Base-by-base conservation (phyloP, 2,888 invertebrate species). In the Epinotia nisella region DNA sequence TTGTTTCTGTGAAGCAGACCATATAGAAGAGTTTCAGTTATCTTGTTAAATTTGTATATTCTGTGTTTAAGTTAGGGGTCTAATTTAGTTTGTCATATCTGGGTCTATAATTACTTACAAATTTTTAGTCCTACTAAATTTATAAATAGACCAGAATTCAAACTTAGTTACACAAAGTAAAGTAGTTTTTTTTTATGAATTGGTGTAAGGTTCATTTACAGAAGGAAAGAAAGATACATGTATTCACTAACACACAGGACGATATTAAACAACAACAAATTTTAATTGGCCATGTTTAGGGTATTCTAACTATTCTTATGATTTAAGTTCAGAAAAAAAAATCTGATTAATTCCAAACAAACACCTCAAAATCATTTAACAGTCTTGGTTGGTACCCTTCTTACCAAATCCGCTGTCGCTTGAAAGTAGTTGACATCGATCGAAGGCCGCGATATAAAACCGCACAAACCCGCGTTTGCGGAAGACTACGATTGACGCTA, bases 401-500 rank as follows among this genome's bases (percentile, higher is more conserved):
- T 5, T 24, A 51, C n/a, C 17, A 29, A 64, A 39, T 39, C 39
- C 55, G 21, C 51, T 19, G 21, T 41, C 17, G 9, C 51, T 17
- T 17, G 17, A 13, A 29, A 35, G 9, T 35, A 9, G 35, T 35
- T 35, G 9, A 35, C 0, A 7, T 3, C 17, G 19, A 60, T 53
- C 17, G 58, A 19, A 60, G 35, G 53, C 51, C 66, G 51, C 61
- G 51, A 68, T 66, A 41, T 62, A 79, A 80, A 78, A 82, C 79
- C 79, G 74, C 79, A 79, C 78, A 81, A n/a, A 81, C 86, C 70
- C 77, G 81, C 79, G 87, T 87, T 88, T 90, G 88, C 90, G 89
- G 90, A 90, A 90, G 88, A 90, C 83, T 49, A 83, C 87, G 84
- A 89, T 86, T 88, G 84, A 83, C 85, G 82, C 89, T 92, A 92